Base-by-base conservation (phyloP, 1,140 invertebrate genomes). In the Monochamus saltuarius region DNA sequence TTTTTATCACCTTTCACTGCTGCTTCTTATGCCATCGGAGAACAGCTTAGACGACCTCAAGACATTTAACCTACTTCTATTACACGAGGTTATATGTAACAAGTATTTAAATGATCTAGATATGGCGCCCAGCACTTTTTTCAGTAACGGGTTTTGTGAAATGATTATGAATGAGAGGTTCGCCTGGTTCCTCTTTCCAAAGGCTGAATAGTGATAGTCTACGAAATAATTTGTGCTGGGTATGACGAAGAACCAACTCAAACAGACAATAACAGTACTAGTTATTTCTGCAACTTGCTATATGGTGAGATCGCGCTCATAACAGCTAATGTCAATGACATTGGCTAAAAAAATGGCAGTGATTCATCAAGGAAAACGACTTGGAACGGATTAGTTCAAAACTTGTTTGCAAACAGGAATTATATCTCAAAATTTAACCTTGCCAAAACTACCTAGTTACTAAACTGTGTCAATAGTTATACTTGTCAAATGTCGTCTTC, bases 311-410 rank as follows among this genome's bases (percentile, higher is more conserved):
- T 38, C 35, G 39, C 43, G 42, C 19, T 19, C 42, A 11, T 7
- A 40, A 52, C 14, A 60, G 13, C 53, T 53, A 45, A 67, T 63
- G 62, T 64, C 63, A 65, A 67, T 66, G 66, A 68, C 63, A 59
- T 42, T 36, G 40, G 29, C 40, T 50, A 16, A 50, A 70, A 54
- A 64, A 61, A 61, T 58, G 29, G 35, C 64, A 63, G 59, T 72
- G 65, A 70, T 56, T 68, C 66, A 68, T 66, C 62, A 68, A 70
- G 66, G 64, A 72, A 68, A 68, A 65, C 64, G 53, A 59, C 56
- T 53, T 61, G 29, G 49, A 22, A 52, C 56, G 60, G 42, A 57
- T 34, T 34, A 50, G 57, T 49, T 51, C 52, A 13, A 38, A 51
- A 46, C 56, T 45, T 54, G 51, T 59, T 37, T 45, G 57, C 22